These are phyloP conservation scores for Meganola albula DNA, from an alignment of 2,888 invertebrate species.

Conservation along the genomic window DNA sequence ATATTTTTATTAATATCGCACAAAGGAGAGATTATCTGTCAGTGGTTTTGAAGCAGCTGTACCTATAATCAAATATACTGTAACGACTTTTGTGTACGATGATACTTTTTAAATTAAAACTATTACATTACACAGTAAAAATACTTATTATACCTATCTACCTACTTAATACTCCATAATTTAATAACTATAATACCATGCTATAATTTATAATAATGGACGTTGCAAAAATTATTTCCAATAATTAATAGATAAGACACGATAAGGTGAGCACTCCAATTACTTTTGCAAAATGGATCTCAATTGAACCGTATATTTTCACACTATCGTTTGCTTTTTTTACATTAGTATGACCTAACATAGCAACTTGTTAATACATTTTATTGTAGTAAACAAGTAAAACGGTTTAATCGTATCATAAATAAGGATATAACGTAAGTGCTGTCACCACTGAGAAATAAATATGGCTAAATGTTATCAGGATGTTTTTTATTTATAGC, in stretches of 20 bases:
- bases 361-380: conserved; percentile 7
- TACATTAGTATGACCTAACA: conserved; percentile 3
- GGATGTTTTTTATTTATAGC: too few relatives aligned
- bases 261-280: too few relatives aligned
- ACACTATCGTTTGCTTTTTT: conserved; percentile 5
- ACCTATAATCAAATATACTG: conserved; percentile 29
- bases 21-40: conserved; percentile 72
- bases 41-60: conserved; percentile 65
- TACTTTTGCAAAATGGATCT: not conserved
- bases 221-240: too few relatives aligned
- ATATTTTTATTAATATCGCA: conserved; percentile 77
- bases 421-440: conserved; percentile 9
- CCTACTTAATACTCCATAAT: too few relatives aligned
- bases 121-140: too few relatives aligned
- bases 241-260: too few relatives aligned
- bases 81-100: conserved; percentile 11
- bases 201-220: too few relatives aligned
- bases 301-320: conserved; percentile 5
- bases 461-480: too few relatives aligned
- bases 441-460: conserved; percentile 22
- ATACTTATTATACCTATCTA: too few relatives aligned
- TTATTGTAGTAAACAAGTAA: conserved; percentile 17
- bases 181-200: too few relatives aligned
- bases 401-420: conserved; percentile 10
- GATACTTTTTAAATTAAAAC: conserved; percentile 12